Percentiles rank a stretch among this genome's conserved stretches.
These are phyloP conservation scores for Aegypius monachus DNA, from an alignment of 2,113 vertebrate species.

Conservation along the genomic window DNA sequence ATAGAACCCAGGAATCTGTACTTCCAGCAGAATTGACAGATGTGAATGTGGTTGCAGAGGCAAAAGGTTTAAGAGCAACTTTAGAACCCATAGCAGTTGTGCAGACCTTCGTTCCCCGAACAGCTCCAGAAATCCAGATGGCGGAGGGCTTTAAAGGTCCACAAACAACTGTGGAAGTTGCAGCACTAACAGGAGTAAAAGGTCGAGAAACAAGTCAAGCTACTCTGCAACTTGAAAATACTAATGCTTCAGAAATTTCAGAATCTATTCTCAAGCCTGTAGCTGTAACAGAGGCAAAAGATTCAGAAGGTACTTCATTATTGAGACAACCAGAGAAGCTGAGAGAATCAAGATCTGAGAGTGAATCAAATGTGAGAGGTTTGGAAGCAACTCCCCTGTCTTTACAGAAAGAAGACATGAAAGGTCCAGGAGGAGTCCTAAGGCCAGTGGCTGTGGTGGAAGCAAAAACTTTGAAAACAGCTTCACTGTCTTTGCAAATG, in stretches of 20 bases:
- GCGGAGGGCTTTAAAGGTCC: not conserved
- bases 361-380: not conserved
- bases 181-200: not conserved
- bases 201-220: not conserved
- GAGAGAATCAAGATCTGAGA: not conserved
- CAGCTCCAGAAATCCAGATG: not conserved
- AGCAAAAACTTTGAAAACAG: not conserved
- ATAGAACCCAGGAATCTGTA: not conserved
- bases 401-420: not conserved
- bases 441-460: not conserved
- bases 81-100: rapidly evolving
- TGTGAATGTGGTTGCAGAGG: not conserved
- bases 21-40: not conserved
- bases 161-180: not conserved
- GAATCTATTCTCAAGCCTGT: not conserved
- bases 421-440: not conserved
- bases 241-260: not conserved
- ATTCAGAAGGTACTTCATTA: not conserved
- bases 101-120: rapidly evolving
- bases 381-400: not conserved
- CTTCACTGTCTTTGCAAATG: not conserved
- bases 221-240: not conserved
- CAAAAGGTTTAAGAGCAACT: not conserved
- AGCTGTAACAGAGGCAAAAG: not conserved
- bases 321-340: not conserved